Base-by-base conservation (phyloP, 1,140 invertebrate genomes). In the Hydropsyche tenuis region DNA sequence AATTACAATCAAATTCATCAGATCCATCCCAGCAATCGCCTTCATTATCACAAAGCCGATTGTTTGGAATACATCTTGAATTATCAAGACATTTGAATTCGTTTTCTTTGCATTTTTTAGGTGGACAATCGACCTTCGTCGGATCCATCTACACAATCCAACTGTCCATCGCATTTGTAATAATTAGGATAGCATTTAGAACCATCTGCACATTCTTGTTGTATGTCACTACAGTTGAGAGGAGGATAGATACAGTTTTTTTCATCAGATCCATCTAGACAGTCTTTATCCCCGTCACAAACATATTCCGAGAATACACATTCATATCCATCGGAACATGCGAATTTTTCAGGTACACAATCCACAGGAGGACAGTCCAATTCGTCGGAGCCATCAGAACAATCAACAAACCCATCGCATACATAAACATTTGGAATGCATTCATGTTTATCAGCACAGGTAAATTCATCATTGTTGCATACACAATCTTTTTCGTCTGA, bases 391-490 rank as follows among this genome's bases (percentile, higher is more conserved):
- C 30, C 30, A 37, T 37, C n/a, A n/a, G n/a, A n/a, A n/a, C n/a
- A n/a, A n/a, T n/a, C n/a, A n/a, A n/a, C n/a, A n/a, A n/a, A n/a
- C n/a, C n/a, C 22, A 23, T 56, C 51, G 12, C 51, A 56, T 16
- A 56, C 51, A 12, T 18, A 22, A 1, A 9, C 3, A 20, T 9
- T 3, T 1, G 51, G 51, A 56, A 56, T 56, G 51, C 51, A 56
- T 7, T n/a, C 90, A 81, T 12, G 20, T 5, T 4, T 18, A 11
- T 18, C 51, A 1, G 11, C 11, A 12, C 51, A 56, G 1, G 11
- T 18, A 20, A 56, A 9, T 16, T 6, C 7, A 11, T n/a, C n/a
- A n/a, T 7, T 7, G n/a, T n/a, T 37, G 30, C 9, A 37, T 37
- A 9, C 9, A 27, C 56, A 60, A 53, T 53, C 18, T 9, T 16